phyloP scores from a whole-genome alignment of 2,797 vertebrate genomes.

The Glossophaga mutica region DNA sequence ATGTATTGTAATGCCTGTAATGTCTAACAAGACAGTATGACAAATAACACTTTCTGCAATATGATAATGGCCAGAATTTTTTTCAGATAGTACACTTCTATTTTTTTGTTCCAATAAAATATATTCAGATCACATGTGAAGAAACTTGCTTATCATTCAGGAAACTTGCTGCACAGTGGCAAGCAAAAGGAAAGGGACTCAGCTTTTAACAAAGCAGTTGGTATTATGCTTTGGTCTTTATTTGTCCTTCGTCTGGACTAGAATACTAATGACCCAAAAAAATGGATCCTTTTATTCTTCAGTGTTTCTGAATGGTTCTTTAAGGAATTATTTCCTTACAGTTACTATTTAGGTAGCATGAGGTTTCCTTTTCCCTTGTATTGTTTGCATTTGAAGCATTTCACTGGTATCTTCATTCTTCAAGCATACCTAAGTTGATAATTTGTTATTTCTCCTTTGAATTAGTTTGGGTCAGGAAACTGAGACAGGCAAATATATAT shows the following conservation, averaged over 20 bases:
- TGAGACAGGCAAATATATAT: neutral
- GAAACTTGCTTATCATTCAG: slow-evolving; percentile 42
- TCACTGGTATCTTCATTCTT: slow-evolving; percentile 9
- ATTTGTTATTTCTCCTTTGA: neutral
- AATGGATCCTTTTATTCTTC: neutral
- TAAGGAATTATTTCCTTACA: neutral
- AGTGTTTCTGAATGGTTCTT: slow-evolving; percentile 15
- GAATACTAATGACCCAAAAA: slow-evolving; percentile 51
- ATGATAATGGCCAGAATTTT: neutral
- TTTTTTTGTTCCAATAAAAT: slow-evolving; percentile 60
- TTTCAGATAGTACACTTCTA: slow-evolving; percentile 6
- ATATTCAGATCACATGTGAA: slow-evolving; percentile 48
- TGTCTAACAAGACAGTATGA: slow-evolving; percentile 1
- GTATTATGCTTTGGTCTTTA: slow-evolving; percentile 46
- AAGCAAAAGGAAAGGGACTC: slow-evolving; percentile 38
- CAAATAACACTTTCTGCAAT: neutral
- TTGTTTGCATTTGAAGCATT: neutral
- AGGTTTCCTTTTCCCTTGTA: neutral
- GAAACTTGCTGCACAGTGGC: neutral
- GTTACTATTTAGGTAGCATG: neutral
- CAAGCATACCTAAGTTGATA: neutral
- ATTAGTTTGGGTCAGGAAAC: neutral
- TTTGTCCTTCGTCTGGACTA: slow-evolving; percentile 55
- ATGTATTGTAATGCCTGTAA: neutral
- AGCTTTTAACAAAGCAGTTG: slow-evolving; percentile 50